Evolutionary conservation across 2,113 vertebrate species (phyloP), one percentile per base, ranked within the genome.

Genomic region (Saccopteryx bilineata): DNA sequence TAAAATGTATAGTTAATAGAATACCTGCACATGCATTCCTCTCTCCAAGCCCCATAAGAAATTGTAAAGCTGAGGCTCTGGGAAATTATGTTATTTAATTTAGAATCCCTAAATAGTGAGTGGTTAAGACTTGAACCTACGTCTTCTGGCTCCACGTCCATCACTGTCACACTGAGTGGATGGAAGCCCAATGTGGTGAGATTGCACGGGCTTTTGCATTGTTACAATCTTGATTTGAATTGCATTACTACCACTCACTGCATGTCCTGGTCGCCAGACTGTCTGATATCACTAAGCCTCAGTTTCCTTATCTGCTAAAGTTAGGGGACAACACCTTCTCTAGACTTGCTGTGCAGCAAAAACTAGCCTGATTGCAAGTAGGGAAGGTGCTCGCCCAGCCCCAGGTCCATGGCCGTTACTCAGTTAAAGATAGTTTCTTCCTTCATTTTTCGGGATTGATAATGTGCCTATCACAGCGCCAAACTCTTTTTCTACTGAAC

Each of bases 181-280:
- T 12, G 23, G 63, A 11, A 69, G 17, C 13, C 9, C 1, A 1
- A 2, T 18, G 1, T 23, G 9, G 8, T 81, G 4, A 66, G 78
- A 78, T 23, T 1, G 0, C 11, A 10, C 7, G 26, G 23, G 3
- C 3, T n/a, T 82, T 87, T 12, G 68, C 46, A 5, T 71, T 71
- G 23, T 39, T 56, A 33, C 54, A 26, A 19, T 50, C 17, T 74
- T 18, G 9, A 1, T 86, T 68, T 46, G 46, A 54, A 21, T 79
- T 31, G 4, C 1, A 26, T 2, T 0, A 2, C 9, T 9, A 0
- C 12, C 9, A 5, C n/a, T 50, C 50, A n/a, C 28, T 83, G 2
- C 2, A 31, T 31, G n/a, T 54, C 7, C 31, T 7, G 9, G 33
- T 78, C 24, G 58, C 33, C 13, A 72, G 63, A 21, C 31, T n/a